phyloP scores from a whole-genome alignment of 2,888 invertebrate genomes.

The Drosophila yooni region DNA sequence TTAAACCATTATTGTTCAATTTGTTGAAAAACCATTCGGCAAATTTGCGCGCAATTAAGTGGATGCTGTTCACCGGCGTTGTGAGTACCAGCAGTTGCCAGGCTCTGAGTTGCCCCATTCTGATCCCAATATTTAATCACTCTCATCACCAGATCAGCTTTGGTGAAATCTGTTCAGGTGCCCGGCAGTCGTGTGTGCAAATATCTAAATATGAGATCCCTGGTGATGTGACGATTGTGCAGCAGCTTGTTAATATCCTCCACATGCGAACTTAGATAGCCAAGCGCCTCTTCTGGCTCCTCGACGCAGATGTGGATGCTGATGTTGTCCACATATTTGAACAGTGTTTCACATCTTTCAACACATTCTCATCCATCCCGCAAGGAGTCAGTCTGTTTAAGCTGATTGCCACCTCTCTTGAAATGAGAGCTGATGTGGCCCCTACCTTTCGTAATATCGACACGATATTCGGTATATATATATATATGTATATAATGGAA shows the following conservation, averaged over 20 bases:
- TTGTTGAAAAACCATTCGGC: slow-evolving; percentile 87
- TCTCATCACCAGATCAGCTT: slow-evolving; percentile 85
- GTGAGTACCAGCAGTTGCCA: background rate
- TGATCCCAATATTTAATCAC: slow-evolving; percentile 85
- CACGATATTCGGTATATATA: no score
- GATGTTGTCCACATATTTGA: no score
- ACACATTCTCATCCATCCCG: no score
- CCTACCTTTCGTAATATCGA: no score
- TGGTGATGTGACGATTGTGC: slow-evolving; percentile 86
- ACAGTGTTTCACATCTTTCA: no score
- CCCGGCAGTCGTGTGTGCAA: slow-evolving; percentile 85
- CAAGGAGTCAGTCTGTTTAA: no score
- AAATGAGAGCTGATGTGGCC: no score
- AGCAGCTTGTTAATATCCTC: slow-evolving; percentile 85
- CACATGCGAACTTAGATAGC: slow-evolving; percentile 86
- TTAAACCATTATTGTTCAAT: slow-evolving; percentile 84
- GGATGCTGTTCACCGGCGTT: slow-evolving; percentile 71
- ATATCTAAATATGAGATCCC: slow-evolving; percentile 86
- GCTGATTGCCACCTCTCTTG: no score
- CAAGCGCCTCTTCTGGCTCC: slow-evolving; percentile 85
- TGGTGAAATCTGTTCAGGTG: slow-evolving; percentile 85
- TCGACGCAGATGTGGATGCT: no score
- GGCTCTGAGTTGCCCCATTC: background rate
- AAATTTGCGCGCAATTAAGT: slow-evolving; percentile 86
- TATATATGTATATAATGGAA: no score